A percentile compares a stretch with the other conserved stretches of the same genome.
Evolutionary conservation across 2,797 vertebrate species (phyloP).

Genomic region (Sebastiscus tertius): DNA sequence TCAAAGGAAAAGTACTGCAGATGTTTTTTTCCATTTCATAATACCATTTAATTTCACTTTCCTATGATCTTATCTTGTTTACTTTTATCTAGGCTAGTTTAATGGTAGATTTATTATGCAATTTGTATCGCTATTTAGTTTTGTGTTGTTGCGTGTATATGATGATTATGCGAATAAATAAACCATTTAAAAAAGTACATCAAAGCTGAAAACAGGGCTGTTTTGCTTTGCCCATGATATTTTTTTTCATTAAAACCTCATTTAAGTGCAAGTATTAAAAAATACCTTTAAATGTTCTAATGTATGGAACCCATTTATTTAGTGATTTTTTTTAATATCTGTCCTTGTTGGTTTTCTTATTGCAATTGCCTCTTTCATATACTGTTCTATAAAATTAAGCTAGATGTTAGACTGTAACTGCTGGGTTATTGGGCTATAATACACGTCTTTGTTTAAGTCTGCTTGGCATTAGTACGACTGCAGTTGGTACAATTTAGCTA

Average conservation of each 20-base stretch:
- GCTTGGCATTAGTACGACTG: constrained; percentile 23
- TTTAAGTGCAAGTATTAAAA: background rate
- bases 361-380: background rate
- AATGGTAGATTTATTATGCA: background rate
- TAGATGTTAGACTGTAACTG: background rate
- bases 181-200: too few relatives aligned
- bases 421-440: constrained; percentile 12
- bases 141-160: background rate
- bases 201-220: background rate
- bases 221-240: background rate
- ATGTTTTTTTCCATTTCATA: background rate
- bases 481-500: constrained; percentile 36
- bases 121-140: background rate
- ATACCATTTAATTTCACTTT: background rate
- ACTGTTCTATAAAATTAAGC: background rate
- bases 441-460: constrained; percentile 35
- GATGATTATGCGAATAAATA: background rate
- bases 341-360: background rate
- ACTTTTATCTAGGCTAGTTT: background rate
- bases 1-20: background rate
- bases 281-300: background rate
- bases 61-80: background rate
- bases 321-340: background rate
- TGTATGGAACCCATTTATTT: background rate
- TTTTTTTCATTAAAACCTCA: background rate